phyloP scores from a whole-genome alignment of 2,797 vertebrate genomes.

The Muscicapa comitata region DNA sequence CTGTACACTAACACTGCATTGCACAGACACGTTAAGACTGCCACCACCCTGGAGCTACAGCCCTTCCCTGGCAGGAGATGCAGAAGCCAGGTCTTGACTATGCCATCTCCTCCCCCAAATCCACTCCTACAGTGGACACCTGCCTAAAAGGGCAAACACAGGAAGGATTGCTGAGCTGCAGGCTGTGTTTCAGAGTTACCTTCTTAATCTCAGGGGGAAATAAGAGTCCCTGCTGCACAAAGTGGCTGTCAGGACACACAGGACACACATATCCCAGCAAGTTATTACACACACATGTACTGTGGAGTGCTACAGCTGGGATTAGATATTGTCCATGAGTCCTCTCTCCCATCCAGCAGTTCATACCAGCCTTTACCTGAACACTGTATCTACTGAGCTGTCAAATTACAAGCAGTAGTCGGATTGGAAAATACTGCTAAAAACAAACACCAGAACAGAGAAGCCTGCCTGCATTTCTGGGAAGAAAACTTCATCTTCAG shows the following conservation, averaged over 20 bases:
- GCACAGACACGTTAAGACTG: background rate
- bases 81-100: background rate
- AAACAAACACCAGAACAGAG: background rate
- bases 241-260: background rate
- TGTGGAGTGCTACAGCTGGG: background rate
- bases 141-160: background rate
- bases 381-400: background rate
- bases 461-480: conserved; percentile 83
- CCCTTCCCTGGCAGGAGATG: background rate
- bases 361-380: background rate
- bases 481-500: conserved; percentile 82
- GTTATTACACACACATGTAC: background rate
- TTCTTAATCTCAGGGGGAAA: background rate
- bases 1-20: background rate
- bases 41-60: background rate
- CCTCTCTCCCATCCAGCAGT: background rate
- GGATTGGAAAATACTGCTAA: background rate
- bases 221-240: background rate
- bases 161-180: background rate
- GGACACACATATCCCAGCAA: background rate
- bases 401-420: background rate
- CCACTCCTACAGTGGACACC: accelerated
- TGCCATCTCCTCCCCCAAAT: background rate
- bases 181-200: background rate
- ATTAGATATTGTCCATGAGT: background rate